A percentile compares a stretch with the other conserved stretches of the same genome.
phyloP scores from a whole-genome alignment of 2,113 vertebrate genomes.

The Syngnathus floridae region DNA sequence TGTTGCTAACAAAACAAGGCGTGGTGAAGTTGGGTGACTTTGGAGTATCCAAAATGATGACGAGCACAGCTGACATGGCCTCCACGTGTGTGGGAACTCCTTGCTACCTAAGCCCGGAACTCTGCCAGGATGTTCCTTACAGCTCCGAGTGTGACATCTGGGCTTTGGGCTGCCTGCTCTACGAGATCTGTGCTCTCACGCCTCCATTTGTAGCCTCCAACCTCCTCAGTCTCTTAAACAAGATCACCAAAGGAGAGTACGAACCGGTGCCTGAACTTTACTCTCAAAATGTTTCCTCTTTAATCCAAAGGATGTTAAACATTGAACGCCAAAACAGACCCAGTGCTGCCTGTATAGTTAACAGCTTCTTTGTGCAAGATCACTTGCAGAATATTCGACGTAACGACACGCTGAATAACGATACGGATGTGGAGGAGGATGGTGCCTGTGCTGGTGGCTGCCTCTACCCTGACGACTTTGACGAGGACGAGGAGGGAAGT shows the following conservation, averaged over 20 bases:
- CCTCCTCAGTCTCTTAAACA: constrained; percentile 69
- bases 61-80: constrained; percentile 70
- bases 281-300: constrained; percentile 49
- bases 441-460: constrained; percentile 6
- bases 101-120: constrained; percentile 75
- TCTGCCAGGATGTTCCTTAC: constrained; percentile 75
- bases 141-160: constrained; percentile 75
- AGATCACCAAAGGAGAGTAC: constrained; percentile 70
- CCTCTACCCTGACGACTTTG: constrained; percentile 74
- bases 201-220: constrained; percentile 70
- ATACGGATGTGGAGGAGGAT: constrained; percentile 13
- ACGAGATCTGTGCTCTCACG: constrained; percentile 68
- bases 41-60: constrained; percentile 76
- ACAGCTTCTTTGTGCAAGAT: constrained; percentile 48
- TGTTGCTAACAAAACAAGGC: constrained; percentile 70
- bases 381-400: constrained; percentile 53
- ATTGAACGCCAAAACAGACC: constrained; percentile 64
- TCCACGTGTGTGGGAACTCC: constrained; percentile 76
- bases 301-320: constrained; percentile 64
- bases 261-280: constrained; percentile 45
- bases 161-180: constrained; percentile 76
- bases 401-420: constrained; percentile 17
- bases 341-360: constrained; percentile 60
- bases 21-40: constrained; percentile 77
- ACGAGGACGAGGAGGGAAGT: constrained; percentile 67